Base-by-base conservation (phyloP, 2,113 vertebrate genomes). In the Polypterus bichir region DNA sequence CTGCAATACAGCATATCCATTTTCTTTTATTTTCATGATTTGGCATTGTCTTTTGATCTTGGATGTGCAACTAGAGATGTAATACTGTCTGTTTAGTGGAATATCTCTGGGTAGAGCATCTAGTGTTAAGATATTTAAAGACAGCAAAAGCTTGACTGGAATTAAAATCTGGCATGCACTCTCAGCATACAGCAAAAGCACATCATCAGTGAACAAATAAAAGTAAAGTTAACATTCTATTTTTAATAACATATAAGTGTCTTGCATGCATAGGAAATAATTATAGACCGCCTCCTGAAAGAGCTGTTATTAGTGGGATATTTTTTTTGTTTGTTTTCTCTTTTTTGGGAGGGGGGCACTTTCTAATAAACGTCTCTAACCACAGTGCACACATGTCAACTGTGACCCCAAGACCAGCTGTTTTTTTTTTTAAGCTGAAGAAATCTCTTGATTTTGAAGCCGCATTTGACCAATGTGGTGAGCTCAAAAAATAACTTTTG, bases 81-180 rank as follows among this genome's bases (percentile, higher is more conserved):
- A 27, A 27, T 27, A 27, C 27, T 27, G 27, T 27, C 27, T 27
- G 27, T 27, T 49, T 5, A 27, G 44, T 27, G 11, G 72, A 66
- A 83, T 82, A 81, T 66, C 70, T 77, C 67, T 72, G 78, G 73
- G 72, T 69, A 73, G 69, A 71, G 76, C 27, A 27, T 27, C 27
- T 27, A 27, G 27, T 27, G 27, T 27, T 27, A 27, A 27, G 27
- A 27, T 27, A 27, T 27, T 27, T 27, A 27, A 27, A 27, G 27
- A 27, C 27, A 27, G 27, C 27, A 51, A 51, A 51, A 51, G 9
- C 6, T 7, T 27, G 27, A 27, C 27, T 27, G 27, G 27, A 27
- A 51, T 51, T 51, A 11, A 57, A 57, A 57, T 4, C 2, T 44
- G 27, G 56, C 56, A 57, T 44, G 27, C 27, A 51, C 6, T 9